Conservation (phyloP, 2,888 invertebrate species). For the Apamea crenata region DNA sequence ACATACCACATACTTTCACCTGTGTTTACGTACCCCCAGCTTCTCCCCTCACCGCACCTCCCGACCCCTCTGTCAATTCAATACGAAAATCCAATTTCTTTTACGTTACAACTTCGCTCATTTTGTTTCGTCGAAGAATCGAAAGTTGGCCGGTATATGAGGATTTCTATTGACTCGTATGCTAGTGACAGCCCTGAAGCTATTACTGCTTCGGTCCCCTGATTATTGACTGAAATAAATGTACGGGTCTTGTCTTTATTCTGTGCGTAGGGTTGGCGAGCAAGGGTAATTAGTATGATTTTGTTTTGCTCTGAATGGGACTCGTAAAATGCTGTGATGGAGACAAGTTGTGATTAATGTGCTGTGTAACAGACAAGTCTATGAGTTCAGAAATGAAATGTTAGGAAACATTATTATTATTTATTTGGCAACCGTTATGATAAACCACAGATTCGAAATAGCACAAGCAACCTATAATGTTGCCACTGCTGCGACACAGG, state of each 20-base stretch:
- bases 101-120: conserved; percentile 85
- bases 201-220: conserved; percentile 74
- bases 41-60: conserved; percentile 47
- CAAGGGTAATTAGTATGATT: conserved; percentile 56
- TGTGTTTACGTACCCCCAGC: conserved; percentile 75
- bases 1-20: conserved; percentile 73
- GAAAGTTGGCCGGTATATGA: conserved; percentile 77
- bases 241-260: conserved; percentile 69
- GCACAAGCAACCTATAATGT: too few species aligned
- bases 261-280: conserved; percentile 66
- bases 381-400: background rate
- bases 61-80: conserved; percentile 80
- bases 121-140: conserved; percentile 81
- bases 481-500: too few species aligned
- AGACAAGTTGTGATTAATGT: conserved; percentile 34
- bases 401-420: background rate
- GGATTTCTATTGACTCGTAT: conserved; percentile 80
- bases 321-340: conserved; percentile 29
- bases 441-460: background rate
- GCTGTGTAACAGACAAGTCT: conserved; percentile 1
- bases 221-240: conserved; percentile 78
- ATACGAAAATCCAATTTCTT: conserved; percentile 88
- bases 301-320: conserved; percentile 44
- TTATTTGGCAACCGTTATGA: background rate
- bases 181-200: conserved; percentile 77